phyloP scores from a whole-genome alignment of 2,797 vertebrate species.

The Thunnus albacares region DNA sequence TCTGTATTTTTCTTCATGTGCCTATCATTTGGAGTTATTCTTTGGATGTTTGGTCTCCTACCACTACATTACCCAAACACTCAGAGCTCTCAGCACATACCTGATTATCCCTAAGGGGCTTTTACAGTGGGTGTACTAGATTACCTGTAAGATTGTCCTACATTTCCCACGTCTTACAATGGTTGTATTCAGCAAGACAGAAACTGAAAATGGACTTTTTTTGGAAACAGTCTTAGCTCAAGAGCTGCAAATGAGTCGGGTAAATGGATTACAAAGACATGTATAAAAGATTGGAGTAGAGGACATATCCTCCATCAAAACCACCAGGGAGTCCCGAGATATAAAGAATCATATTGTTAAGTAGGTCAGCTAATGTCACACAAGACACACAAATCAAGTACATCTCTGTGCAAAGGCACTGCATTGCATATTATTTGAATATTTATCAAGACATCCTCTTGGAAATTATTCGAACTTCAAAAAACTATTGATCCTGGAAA shows the following conservation, averaged over 20 bases:
- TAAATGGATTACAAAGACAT: conserved; percentile 4
- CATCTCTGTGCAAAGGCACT: background rate
- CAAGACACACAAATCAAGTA: background rate
- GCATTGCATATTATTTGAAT: conserved; percentile 4
- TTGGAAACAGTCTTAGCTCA: conserved; percentile 24
- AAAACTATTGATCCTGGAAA: conserved; percentile 20
- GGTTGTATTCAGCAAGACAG: conserved; percentile 6
- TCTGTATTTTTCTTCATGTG: background rate
- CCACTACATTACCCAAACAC: conserved; percentile 13
- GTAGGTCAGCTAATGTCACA: conserved; percentile 39
- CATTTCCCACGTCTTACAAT: conserved; percentile 33
- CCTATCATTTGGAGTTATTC: background rate
- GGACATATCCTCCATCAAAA: conserved; percentile 49
- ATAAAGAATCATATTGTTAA: conserved; percentile 34
- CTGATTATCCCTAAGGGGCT: conserved; percentile 21
- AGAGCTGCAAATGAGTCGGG: conserved; percentile 40
- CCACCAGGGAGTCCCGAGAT: conserved; percentile 25
- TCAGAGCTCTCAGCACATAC: conserved; percentile 12
- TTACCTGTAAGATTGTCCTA: conserved; percentile 16
- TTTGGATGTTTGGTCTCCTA: conserved; percentile 2
- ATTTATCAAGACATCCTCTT: conserved; percentile 12
- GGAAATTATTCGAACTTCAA: conserved; percentile 31
- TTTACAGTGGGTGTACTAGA: conserved; percentile 22
- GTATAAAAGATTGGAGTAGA: conserved; percentile 5
- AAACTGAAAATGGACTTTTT: conserved; percentile 14